Base-by-base conservation (phyloP, 2,113 vertebrate genomes). In the Bufo gargarizans region DNA sequence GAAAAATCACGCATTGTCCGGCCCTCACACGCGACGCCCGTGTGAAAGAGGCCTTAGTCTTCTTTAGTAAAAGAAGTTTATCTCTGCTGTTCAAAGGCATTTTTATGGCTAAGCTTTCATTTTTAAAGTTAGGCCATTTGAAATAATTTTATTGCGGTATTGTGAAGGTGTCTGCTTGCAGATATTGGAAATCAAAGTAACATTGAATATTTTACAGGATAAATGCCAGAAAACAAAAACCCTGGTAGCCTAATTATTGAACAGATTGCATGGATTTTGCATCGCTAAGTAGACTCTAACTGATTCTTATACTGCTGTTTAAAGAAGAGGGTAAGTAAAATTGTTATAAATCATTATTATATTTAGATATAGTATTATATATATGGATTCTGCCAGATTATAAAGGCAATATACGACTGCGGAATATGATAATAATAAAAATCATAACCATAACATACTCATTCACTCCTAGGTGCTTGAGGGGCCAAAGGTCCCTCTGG, bases 181-280 rank as follows among this genome's bases (percentile, higher is more conserved):
- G 43, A 79, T 13, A 77, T 33, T 78, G 71, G 47, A 86, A 86
- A 79, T 69, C 17, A 50, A 80, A 80, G 13, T 22, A 80, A 43
- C 50, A 87, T 79, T 69, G 76, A 69, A 56, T 80, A 61, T 78
- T 77, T 79, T 45, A 65, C 6, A 69, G 49, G 33, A 87, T 82
- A 74, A 81, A 10, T 61, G 67, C 53, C 77, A 87, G 22, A 55
- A 87, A 87, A 19, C 12, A 2, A 49, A 82, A 71, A 82, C 45
- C 63, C 65, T 74, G 63, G 86, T 65, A 74, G 49, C 82, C 77
- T 49, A 43, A 81, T 87, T 79, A 87, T 81, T 82, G 86, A 72
- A 78, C 76, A 86, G 49, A 77, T 79, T 86, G 85, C 49, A 87
- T 74, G 20, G 65, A 72, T 80, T 81, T 71, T 81, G 72, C 59